phyloP scores from a whole-genome alignment of 1,140 invertebrate species.

The Saccostrea cuccullata region DNA sequence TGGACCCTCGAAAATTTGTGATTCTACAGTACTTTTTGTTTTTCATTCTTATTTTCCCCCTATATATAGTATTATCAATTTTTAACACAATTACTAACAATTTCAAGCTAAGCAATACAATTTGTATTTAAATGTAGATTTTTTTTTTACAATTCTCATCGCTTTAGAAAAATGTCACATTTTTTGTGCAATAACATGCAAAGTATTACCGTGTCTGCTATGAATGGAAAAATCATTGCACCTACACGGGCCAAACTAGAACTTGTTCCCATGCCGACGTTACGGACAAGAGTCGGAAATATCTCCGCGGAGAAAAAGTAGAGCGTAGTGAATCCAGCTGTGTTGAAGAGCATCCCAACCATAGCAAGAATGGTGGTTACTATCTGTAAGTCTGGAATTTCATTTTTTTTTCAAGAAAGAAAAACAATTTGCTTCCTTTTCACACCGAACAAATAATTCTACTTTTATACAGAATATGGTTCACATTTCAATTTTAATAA shows the following conservation, averaged over 20 bases:
- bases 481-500: too few species aligned
- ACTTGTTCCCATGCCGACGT: constrained; percentile 88
- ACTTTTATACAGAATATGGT: too few species aligned
- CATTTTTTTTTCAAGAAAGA: not conserved
- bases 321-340: constrained; percentile 81
- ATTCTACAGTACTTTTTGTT: too few species aligned
- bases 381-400: not conserved
- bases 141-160: not conserved
- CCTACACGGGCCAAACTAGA: constrained; percentile 88
- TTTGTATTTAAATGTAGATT: not conserved
- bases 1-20: too few species aligned
- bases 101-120: too few species aligned
- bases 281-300: constrained; percentile 90
- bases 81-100: too few species aligned
- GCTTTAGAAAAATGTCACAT: not conserved
- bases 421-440: not conserved
- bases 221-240: constrained; percentile 85
- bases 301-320: constrained; percentile 90
- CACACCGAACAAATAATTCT: too few species aligned
- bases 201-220: constrained; percentile 45
- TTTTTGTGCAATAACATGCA: not conserved
- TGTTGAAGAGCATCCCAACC: constrained; percentile 83
- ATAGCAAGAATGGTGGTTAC: constrained; percentile 81
- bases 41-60: not conserved
- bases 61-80: not conserved